A percentile compares a stretch with the other conserved stretches of the same genome.
These are phyloP conservation scores for Parus major DNA, from an alignment of 2,113 vertebrate species.

Conservation along the genomic window DNA sequence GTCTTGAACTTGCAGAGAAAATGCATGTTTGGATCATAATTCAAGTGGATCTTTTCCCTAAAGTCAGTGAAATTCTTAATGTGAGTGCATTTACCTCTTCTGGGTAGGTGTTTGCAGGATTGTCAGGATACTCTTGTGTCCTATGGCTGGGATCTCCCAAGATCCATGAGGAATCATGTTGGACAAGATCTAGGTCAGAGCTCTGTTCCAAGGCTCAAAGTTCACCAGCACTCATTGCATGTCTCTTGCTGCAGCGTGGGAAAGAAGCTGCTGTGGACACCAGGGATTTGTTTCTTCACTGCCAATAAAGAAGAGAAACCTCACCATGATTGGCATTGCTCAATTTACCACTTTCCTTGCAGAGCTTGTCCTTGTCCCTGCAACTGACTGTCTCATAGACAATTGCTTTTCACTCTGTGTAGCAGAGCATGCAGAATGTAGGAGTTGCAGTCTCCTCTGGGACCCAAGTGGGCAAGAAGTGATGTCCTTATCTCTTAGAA, in stretches of 20 bases:
- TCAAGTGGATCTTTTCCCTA: neutral
- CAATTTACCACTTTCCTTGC: neutral
- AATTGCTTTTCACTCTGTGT: neutral
- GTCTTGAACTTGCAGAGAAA: neutral
- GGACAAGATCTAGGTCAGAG: neutral
- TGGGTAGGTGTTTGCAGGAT: neutral
- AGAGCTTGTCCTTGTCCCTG: neutral
- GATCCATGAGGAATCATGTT: neutral
- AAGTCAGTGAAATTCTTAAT: neutral
- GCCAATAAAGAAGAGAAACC: neutral
- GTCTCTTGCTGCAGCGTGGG: rapidly evolving
- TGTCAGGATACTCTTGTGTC: neutral
- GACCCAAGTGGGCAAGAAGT: neutral
- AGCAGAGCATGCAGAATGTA: neutral
- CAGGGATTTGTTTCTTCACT: neutral
- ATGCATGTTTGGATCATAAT: neutral
- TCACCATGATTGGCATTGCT: neutral
- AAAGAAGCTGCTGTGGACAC: neutral
- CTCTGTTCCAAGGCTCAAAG: neutral
- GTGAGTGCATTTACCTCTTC: neutral
- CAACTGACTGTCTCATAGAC: neutral
- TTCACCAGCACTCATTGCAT: neutral
- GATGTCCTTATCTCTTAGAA: neutral
- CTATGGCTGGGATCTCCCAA: neutral
- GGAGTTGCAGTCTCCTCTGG: neutral